phyloP scores from a whole-genome alignment of 2,113 vertebrate species.

The Syngnathus typhle region DNA sequence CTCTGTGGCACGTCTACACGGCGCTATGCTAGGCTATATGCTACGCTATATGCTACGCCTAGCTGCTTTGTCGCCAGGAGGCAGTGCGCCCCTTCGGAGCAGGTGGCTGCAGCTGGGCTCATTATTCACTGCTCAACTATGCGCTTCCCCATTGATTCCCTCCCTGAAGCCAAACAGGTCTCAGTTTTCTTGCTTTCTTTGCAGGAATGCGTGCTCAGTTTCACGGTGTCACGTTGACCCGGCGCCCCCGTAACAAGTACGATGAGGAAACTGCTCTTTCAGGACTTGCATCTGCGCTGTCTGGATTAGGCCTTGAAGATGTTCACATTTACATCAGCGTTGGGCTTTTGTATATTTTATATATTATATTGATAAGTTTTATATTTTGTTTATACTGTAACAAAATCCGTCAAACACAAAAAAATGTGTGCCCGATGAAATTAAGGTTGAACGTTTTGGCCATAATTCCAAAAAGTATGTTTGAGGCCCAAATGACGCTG shows the following conservation, averaged over 20 bases:
- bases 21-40: constrained; percentile 10
- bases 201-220: constrained; percentile 45
- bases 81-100: constrained; percentile 40
- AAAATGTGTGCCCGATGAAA: too few species aligned
- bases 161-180: constrained; percentile 64
- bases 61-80: constrained; percentile 45
- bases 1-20: constrained; percentile 58
- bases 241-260: constrained; percentile 22
- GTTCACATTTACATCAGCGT: background rate
- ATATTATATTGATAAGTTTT: too few species aligned
- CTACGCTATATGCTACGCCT: background rate
- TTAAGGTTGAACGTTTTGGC: too few species aligned
- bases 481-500: too few species aligned
- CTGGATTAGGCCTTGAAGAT: too few species aligned
- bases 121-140: constrained; percentile 70
- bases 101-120: constrained; percentile 32
- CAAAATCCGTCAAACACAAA: too few species aligned
- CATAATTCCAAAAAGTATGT: too few species aligned
- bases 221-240: constrained; percentile 54
- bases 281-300: background rate
- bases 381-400: too few species aligned
- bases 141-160: constrained; percentile 64
- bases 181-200: constrained; percentile 64
- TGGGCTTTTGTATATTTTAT: background rate
- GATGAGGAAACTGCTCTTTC: constrained; percentile 5